Evolutionary conservation across 2,888 invertebrate species (phyloP), one percentile per base, ranked within the genome.

Genomic region (Andrena marginata): DNA sequence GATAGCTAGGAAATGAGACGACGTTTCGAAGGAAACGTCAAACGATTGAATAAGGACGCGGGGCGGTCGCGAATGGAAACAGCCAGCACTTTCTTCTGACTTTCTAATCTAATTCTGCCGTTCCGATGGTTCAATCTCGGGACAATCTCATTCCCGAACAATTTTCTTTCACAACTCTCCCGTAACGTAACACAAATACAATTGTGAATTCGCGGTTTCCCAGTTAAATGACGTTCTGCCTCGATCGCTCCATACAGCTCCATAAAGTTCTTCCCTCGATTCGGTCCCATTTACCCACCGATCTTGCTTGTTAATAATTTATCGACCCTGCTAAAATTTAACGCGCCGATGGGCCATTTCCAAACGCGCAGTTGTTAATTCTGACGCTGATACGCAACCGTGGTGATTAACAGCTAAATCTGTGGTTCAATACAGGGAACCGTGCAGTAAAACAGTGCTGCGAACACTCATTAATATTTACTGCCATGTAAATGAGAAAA

Each of bases 1-100:
- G 86, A 87, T 87, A 78, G 83, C 83, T 78, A 76, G 88, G 87
- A 87, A 87, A 87, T 87, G 88, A 83, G 85, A 87, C 80, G 88
- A 87, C 88, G 70, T 85, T 78, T 80, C 80, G 82, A 87, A 87
- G 88, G 86, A 87, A 87, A 87, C 77, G 83, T 85, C 77, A 83
- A 77, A 87, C 86, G 72, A 70, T 74, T 69, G 83, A 63, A 82
- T 80, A 86, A 77, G 75, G 77, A 76, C 80, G 72, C 77, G 35
- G 42, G 42, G 49, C 56, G 86, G 83, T 87, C 86, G 60, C 65
- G 60, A 75, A 65, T 78, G 54, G 84, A 83, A 71, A 78, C 59
- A 59, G 20, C 48, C 49, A n/a, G 51, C 60, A 65, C 71, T 76
- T 75, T 84, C 72, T 72, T 72, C 54, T 8, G 42, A n/a, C 51